phyloP scores from a whole-genome alignment of 2,888 invertebrate species.

The Neoascia interrupta region DNA sequence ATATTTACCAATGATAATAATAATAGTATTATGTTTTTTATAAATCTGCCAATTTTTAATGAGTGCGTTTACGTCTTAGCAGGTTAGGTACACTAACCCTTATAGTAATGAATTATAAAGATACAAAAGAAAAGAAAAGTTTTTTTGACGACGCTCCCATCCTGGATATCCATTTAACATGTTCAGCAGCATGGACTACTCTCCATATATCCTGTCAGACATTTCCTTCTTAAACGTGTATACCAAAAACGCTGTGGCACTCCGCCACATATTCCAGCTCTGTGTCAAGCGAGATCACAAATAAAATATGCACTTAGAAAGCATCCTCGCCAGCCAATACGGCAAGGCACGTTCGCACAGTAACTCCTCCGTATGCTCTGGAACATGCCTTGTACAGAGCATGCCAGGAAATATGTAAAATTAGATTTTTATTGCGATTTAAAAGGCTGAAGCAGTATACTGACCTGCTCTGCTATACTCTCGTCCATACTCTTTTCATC shows the following conservation, averaged over 20 bases:
- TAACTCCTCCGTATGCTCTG: neutral
- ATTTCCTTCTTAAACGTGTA: constrained; percentile 24
- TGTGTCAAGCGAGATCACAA: constrained; percentile 49
- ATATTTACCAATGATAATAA: too few relatives aligned
- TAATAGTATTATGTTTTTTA: too few relatives aligned
- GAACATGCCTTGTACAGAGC: too few relatives aligned
- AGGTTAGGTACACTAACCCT: too few relatives aligned
- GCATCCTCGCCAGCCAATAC: constrained; percentile 36
- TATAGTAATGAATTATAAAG: too few relatives aligned
- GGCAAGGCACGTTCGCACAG: constrained; percentile 50
- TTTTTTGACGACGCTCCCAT: too few relatives aligned
- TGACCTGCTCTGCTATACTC: constrained; percentile 33
- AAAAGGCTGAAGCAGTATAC: constrained; percentile 8
- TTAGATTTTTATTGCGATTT: constrained; percentile 67
- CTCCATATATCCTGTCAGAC: constrained; percentile 48
- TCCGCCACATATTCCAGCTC: constrained; percentile 36
- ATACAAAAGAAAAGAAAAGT: too few relatives aligned
- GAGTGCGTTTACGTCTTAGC: too few relatives aligned
- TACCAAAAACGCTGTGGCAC: neutral
- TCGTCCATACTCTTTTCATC: too few relatives aligned
- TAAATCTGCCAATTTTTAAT: too few relatives aligned
- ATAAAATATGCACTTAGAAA: constrained; percentile 62
- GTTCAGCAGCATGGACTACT: constrained; percentile 37
- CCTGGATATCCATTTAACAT: constrained; percentile 45
- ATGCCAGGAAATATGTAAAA: constrained; percentile 63